These are phyloP conservation scores for Corythoichthys haematopterus DNA, from an alignment of 2,113 vertebrate species.

Conservation along the genomic window DNA sequence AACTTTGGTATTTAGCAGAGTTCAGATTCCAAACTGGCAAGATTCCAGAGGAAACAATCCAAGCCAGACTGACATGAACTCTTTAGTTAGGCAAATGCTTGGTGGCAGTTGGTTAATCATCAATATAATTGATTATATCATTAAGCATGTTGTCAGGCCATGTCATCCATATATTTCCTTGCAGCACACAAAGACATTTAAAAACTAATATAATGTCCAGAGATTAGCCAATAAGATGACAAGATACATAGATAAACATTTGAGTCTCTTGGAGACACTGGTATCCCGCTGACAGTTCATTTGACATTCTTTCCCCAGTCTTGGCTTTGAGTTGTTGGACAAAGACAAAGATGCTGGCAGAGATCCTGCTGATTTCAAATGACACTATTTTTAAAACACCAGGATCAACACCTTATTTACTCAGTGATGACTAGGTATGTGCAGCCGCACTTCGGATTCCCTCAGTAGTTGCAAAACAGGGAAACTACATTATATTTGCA, in stretches of 20 bases:
- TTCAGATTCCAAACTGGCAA: slow-evolving; percentile 11
- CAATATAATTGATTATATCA: slow-evolving; percentile 12
- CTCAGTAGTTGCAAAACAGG: background rate
- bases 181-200: slow-evolving; percentile 7
- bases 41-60: slow-evolving; percentile 19
- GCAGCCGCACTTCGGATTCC: background rate
- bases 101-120: slow-evolving; percentile 3
- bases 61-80: slow-evolving; percentile 18
- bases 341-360: slow-evolving; percentile 2
- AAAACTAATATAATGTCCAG: slow-evolving; percentile 16
- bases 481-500: background rate
- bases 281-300: background rate
- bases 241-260: slow-evolving; percentile 2
- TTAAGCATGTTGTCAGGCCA: slow-evolving; percentile 5
- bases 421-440: slow-evolving; percentile 20
- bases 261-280: background rate
- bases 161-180: background rate
- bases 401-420: background rate
- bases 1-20: background rate
- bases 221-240: slow-evolving; percentile 23
- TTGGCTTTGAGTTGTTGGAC: slow-evolving; percentile 5
- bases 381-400: slow-evolving; percentile 7
- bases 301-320: background rate
- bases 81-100: slow-evolving; percentile 10
- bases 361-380: slow-evolving; percentile 16